Evolutionary conservation across 2,113 vertebrate genomes (phyloP).

Genomic region (Mungos mungo): DNA sequence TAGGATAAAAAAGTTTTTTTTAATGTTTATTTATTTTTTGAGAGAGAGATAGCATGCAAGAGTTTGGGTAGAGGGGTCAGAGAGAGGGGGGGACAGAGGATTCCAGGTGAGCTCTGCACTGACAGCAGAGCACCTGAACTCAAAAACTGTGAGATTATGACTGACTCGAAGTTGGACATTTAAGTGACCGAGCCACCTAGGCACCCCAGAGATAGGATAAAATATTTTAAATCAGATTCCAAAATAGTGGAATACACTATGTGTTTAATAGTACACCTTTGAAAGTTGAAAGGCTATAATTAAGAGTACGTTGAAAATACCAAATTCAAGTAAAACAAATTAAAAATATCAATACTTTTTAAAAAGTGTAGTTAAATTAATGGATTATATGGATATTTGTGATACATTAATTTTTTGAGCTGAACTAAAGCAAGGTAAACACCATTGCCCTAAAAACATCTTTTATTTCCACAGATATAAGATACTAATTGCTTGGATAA

Average conservation of each 20-base stretch:
- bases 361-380: constrained; percentile 21
- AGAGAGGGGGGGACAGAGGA: too few species aligned
- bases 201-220: neutral
- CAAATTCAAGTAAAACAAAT: neutral
- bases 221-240: neutral
- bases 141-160: too few species aligned
- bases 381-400: neutral
- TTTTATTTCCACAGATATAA: constrained; percentile 35
- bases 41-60: too few species aligned
- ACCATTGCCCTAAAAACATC: neutral
- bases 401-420: neutral
- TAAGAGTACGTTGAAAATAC: constrained; percentile 42
- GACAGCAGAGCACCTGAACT: too few species aligned
- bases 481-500: constrained; percentile 15
- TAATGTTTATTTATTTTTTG: too few species aligned
- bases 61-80: too few species aligned
- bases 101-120: too few species aligned
- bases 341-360: constrained; percentile 32
- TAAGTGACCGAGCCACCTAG: too few species aligned
- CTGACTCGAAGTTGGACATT: too few species aligned
- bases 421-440: neutral
- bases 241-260: neutral
- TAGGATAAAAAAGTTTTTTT: neutral
- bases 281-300: constrained; percentile 24
- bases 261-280: neutral